phyloP scores from a whole-genome alignment of 2,113 vertebrate genomes.

The Zeus faber region DNA sequence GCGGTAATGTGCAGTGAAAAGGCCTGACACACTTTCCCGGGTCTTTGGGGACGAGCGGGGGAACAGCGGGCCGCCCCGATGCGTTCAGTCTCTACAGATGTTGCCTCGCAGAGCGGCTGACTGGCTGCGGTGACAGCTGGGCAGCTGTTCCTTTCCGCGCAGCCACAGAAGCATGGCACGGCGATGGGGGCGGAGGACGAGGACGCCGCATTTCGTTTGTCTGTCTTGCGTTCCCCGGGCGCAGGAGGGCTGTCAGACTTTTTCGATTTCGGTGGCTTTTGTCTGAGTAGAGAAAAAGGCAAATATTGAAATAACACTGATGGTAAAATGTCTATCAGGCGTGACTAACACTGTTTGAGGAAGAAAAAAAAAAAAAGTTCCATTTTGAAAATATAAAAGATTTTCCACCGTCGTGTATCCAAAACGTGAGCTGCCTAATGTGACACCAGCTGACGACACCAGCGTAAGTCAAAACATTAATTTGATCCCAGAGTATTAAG shows the following conservation, averaged over 20 bases:
- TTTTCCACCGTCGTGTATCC: constrained; percentile 14
- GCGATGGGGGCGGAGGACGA: constrained; percentile 25
- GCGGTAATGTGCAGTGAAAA: constrained; percentile 58
- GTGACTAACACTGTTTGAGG: constrained; percentile 43
- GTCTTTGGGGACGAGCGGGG: constrained; percentile 57
- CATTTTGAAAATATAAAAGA: no score
- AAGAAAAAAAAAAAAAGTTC: constrained; percentile 20
- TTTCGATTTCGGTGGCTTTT: constrained; percentile 53
- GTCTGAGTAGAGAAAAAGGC: constrained; percentile 47
- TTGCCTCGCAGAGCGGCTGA: constrained; percentile 70
- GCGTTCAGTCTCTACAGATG: constrained; percentile 71
- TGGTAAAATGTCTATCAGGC: constrained; percentile 52
- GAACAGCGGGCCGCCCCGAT: constrained; percentile 53
- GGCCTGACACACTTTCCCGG: constrained; percentile 60
- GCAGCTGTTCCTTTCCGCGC: constrained; percentile 77
- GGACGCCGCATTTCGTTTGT: constrained; percentile 59
- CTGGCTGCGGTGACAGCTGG: constrained; percentile 77
- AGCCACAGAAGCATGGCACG: constrained; percentile 67
- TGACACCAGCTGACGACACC: constrained; percentile 19
- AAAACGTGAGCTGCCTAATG: constrained; percentile 21
- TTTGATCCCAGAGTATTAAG: constrained; percentile 20
- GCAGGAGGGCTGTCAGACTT: constrained; percentile 67
- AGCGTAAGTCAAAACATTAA: constrained; percentile 28
- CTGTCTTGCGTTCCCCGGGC: constrained; percentile 70
- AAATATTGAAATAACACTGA: constrained; percentile 52